Conservation (phyloP, 2,888 invertebrate genomes). For the Eupithecia abbreviata region DNA sequence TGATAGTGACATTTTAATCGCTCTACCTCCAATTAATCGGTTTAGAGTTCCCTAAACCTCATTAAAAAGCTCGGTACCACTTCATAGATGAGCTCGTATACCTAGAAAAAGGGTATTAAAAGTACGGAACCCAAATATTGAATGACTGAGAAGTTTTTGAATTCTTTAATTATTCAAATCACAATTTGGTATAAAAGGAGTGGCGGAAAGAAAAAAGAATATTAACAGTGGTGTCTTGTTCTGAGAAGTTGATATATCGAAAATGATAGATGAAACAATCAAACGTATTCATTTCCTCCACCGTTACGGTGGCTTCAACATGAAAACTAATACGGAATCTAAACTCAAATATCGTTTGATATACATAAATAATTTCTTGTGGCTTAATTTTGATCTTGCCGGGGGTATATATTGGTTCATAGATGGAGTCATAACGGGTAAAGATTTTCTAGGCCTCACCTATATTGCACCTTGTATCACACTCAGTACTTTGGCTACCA, state of each 20-base stretch:
- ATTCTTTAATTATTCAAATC: not conserved
- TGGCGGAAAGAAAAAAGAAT: not conserved
- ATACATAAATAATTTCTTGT: conserved; percentile 55
- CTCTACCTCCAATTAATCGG: not conserved
- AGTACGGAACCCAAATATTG: not conserved
- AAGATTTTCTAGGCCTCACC: conserved; percentile 55
- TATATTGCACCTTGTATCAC: conserved; percentile 58
- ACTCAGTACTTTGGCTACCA: conserved; percentile 45
- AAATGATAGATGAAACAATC: conserved; percentile 52
- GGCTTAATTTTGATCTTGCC: conserved; percentile 51
- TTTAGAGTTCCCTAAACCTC: not conserved
- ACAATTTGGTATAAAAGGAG: not conserved
- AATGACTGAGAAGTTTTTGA: not conserved
- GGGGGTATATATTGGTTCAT: conserved; percentile 57
- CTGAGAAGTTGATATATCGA: not conserved
- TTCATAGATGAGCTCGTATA: not conserved
- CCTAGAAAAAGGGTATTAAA: not conserved
- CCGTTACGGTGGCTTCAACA: conserved; percentile 51
- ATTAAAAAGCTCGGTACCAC: not conserved
- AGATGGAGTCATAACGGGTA: conserved; percentile 48
- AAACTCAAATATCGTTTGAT: conserved; percentile 44
- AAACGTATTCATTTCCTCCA: conserved; percentile 50
- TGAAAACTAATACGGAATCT: conserved; percentile 45
- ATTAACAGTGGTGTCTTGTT: not conserved
- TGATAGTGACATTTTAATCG: conserved; percentile 9